A percentile compares a stretch with the other conserved stretches of the same genome.
Evolutionary conservation across 2,113 vertebrate genomes (phyloP).

Genomic region (Saccopteryx bilineata): DNA sequence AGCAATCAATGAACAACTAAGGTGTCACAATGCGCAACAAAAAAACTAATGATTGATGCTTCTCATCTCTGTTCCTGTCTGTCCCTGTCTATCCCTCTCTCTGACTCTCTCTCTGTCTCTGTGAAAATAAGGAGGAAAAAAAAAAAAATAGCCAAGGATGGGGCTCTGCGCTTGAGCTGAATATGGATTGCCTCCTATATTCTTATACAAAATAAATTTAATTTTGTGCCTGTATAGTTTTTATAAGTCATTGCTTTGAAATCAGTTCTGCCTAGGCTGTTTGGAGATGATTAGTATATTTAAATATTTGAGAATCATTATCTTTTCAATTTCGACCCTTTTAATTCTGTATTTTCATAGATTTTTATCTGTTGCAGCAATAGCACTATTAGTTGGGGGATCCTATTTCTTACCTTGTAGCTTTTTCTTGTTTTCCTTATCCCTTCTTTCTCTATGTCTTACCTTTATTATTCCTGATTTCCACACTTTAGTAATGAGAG

Average conservation of each 20-base stretch:
- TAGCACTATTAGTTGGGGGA: not conserved
- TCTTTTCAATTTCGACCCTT: not conserved
- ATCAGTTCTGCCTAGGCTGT: not conserved
- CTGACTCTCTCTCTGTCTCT: too few relatives aligned
- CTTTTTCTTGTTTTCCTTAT: constrained; percentile 21
- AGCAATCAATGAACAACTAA: too few relatives aligned
- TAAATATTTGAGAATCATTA: constrained; percentile 39
- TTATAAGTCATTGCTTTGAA: constrained; percentile 26
- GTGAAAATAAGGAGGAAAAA: too few relatives aligned
- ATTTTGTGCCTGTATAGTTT: not conserved
- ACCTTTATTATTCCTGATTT: not conserved
- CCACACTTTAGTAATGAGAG: not conserved
- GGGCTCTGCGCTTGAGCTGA: not conserved
- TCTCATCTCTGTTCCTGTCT: too few relatives aligned
- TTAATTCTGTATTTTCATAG: constrained; percentile 46
- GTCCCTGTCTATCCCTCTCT: too few relatives aligned
- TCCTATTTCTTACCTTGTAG: not conserved
- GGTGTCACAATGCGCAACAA: too few relatives aligned
- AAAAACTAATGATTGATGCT: too few relatives aligned
- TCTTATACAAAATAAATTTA: constrained; percentile 34
- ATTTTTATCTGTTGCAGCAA: not conserved
- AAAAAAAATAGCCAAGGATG: not conserved
- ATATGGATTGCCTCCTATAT: not conserved
- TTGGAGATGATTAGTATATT: not conserved
- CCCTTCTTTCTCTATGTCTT: not conserved